A percentile compares a stretch with the other conserved stretches of the same genome.
Conservation (phyloP, 2,113 vertebrate genomes). For the Monopterus albus region DNA sequence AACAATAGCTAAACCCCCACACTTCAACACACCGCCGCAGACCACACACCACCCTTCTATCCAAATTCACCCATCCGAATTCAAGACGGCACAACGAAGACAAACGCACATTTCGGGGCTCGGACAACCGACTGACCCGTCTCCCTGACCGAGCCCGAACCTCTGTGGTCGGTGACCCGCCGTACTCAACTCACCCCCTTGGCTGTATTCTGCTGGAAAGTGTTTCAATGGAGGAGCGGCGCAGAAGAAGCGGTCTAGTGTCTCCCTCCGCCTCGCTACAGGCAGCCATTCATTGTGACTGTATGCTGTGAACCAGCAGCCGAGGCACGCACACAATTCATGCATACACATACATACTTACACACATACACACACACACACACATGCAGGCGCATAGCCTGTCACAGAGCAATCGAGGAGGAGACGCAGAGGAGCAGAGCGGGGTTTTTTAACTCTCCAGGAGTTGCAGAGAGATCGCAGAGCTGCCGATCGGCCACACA, state of each 20-base stretch:
- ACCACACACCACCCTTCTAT: constrained; percentile 1
- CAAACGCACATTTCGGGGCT: constrained; percentile 2
- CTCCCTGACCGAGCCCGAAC: constrained; percentile 19
- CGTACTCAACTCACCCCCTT: constrained; percentile 73
- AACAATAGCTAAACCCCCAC: constrained; percentile 57
- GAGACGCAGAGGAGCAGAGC: constrained; percentile 30
- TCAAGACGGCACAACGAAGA: not conserved
- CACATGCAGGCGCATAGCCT: constrained; percentile 73
- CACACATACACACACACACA: constrained; percentile 11
- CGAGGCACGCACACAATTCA: constrained; percentile 24
- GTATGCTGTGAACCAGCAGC: constrained; percentile 57
- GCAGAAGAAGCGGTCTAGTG: constrained; percentile 58
- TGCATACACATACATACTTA: constrained; percentile 12
- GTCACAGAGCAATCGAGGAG: constrained; percentile 83
- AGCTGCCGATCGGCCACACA: constrained; percentile 75
- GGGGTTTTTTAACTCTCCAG: constrained; percentile 45
- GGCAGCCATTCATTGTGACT: constrained; percentile 89
- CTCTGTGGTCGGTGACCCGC: constrained; percentile 51
- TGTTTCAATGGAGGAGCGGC: constrained; percentile 66
- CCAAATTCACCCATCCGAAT: constrained; percentile 32
- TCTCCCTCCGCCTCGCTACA: constrained; percentile 81
- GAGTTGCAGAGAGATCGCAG: constrained; percentile 75
- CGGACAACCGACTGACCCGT: constrained; percentile 20
- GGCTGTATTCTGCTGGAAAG: constrained; percentile 52
- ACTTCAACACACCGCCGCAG: constrained; percentile 17